Percentiles rank a stretch among this genome's conserved stretches.
Conservation (phyloP, 2,888 invertebrate genomes). For the Ditula angustiorana region DNA sequence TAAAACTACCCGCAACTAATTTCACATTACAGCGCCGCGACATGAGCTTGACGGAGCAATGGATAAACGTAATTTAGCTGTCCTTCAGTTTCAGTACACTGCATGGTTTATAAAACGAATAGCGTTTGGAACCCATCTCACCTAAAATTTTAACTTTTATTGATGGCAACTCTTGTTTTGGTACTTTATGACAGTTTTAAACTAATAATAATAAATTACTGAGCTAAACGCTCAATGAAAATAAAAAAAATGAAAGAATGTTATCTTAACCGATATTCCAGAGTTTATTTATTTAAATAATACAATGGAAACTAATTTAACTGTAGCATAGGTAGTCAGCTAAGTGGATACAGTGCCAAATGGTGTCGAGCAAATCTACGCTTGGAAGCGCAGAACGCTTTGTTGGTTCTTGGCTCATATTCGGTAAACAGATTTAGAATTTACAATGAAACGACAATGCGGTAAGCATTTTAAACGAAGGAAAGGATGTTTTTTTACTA, state of each 20-base stretch:
- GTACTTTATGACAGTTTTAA: too few relatives aligned
- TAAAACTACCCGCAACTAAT: slow-evolving; percentile 61
- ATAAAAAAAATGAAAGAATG: too few relatives aligned
- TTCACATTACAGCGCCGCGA: slow-evolving; percentile 42
- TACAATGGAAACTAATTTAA: slow-evolving; percentile 12
- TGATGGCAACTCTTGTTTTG: too few relatives aligned
- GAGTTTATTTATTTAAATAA: slow-evolving; percentile 1
- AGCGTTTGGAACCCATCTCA: too few relatives aligned
- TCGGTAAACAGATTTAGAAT: slow-evolving; percentile 38
- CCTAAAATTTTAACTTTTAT: too few relatives aligned
- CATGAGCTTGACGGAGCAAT: slow-evolving; percentile 31
- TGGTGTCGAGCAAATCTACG: slow-evolving; percentile 25
- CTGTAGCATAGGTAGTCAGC: slow-evolving; percentile 23
- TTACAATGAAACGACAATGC: slow-evolving; percentile 30
- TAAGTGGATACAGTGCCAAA: slow-evolving; percentile 37
- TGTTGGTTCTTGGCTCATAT: slow-evolving; percentile 38
- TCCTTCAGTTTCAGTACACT: slow-evolving; percentile 14
- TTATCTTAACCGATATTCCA: too few relatives aligned
- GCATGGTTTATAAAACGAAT: slow-evolving; percentile 4
- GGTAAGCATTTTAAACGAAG: slow-evolving; percentile 14
- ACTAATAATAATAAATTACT: too few relatives aligned
- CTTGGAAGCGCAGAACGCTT: slow-evolving; percentile 18
- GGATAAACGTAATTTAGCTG: slow-evolving; percentile 29
- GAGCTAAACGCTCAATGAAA: too few relatives aligned
- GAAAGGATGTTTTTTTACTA: not conserved